phyloP scores from a whole-genome alignment of 2,888 invertebrate species.

The Hirudinaria manillensis region DNA sequence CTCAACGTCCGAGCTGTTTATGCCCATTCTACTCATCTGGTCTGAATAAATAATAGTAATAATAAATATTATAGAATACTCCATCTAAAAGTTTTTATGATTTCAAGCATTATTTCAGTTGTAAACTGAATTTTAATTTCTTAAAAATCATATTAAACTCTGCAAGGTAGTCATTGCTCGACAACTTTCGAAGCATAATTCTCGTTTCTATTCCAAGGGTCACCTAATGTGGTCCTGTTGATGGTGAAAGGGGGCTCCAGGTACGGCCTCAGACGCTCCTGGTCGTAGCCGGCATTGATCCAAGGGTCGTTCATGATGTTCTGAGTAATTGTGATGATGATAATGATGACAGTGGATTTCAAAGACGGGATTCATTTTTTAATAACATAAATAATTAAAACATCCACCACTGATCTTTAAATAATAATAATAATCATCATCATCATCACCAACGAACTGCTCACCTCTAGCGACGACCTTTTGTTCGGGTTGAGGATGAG shows the following conservation, averaged over 20 bases:
- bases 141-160: no score
- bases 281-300: conserved; percentile 99
- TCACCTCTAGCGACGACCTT: conserved; percentile 27
- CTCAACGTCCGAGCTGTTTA: conserved; percentile 89
- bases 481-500: conserved; percentile 89
- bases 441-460: not conserved
- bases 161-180: no score
- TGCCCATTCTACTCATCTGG: conserved; percentile 76
- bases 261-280: conserved; percentile 90
- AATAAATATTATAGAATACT: no score
- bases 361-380: not conserved
- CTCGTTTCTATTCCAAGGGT: no score
- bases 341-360: not conserved
- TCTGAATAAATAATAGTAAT: conserved; percentile 22
- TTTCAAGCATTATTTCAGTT: not conserved
- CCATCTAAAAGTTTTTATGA: no score
- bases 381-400: no score
- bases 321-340: conserved; percentile 46
- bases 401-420: not conserved
- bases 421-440: not conserved
- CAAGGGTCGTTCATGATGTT: conserved; percentile 87
- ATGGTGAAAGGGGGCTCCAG: conserved; percentile 62
- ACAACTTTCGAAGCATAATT: no score
- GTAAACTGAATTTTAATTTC: no score
- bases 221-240: conserved; percentile 52